Evolutionary conservation across 2,888 invertebrate genomes (phyloP).

Genomic region (Furcula furcula): DNA sequence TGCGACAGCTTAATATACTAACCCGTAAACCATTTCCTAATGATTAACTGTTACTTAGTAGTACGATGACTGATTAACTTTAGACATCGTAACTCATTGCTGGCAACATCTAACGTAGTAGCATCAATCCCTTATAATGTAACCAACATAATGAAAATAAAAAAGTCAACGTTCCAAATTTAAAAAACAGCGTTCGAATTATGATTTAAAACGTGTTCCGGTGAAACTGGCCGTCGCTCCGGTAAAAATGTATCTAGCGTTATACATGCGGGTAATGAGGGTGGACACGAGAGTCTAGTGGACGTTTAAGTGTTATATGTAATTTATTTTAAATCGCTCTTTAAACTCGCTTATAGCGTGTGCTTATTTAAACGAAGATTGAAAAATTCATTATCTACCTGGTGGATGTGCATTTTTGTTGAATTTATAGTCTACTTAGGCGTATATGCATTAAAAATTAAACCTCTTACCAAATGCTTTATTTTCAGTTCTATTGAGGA

Average conservation of each 20-base stretch:
- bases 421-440: too few species aligned
- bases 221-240: conserved; percentile 74
- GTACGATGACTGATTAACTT: background rate
- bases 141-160: conserved; percentile 10
- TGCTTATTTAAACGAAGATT: too few species aligned
- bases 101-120: background rate
- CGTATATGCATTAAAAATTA: too few species aligned
- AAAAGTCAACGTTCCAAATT: conserved; percentile 77
- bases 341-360: too few species aligned
- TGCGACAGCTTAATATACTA: too few species aligned
- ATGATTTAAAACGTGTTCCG: conserved; percentile 82
- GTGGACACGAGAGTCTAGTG: conserved; percentile 45
- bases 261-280: conserved; percentile 77
- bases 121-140: conserved; percentile 1
- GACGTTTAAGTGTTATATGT: too few species aligned
- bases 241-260: conserved; percentile 76
- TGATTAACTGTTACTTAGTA: background rate
- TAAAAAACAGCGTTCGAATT: conserved; percentile 72
- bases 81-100: background rate
- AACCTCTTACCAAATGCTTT: too few species aligned
- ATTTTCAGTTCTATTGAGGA: too few species aligned
- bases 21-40: too few species aligned
- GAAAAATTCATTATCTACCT: too few species aligned
- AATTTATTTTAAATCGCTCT: too few species aligned
- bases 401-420: too few species aligned